Conservation (phyloP, 2,888 invertebrate species). For the Elegia similella region DNA sequence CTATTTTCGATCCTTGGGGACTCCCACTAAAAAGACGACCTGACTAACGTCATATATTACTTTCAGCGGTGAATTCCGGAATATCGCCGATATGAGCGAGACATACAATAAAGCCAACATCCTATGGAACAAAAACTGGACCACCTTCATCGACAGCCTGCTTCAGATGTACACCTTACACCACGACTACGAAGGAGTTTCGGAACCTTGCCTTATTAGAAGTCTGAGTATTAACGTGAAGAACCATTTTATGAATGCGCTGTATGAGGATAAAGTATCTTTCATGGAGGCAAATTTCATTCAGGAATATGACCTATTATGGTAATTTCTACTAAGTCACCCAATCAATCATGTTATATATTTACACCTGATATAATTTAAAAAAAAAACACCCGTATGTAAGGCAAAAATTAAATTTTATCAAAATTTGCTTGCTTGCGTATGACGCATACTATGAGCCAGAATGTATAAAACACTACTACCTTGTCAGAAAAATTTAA, state of each 20-base stretch:
- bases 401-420: too few relatives aligned
- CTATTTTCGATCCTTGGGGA: too few relatives aligned
- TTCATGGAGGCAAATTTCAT: slow-evolving; percentile 32
- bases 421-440: too few relatives aligned
- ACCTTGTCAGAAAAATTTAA: too few relatives aligned
- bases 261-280: slow-evolving; percentile 19
- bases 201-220: slow-evolving; percentile 79
- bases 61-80: slow-evolving; percentile 48
- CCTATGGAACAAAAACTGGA: slow-evolving; percentile 89
- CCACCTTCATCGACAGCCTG: slow-evolving; percentile 90
- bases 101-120: slow-evolving; percentile 53
- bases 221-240: slow-evolving; percentile 41
- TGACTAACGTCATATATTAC: too few relatives aligned
- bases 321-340: too few relatives aligned
- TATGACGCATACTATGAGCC: too few relatives aligned
- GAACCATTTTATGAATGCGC: slow-evolving; percentile 28
- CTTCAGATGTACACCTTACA: slow-evolving; percentile 88
- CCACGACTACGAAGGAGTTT: slow-evolving; percentile 79
- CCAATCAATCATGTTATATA: too few relatives aligned
- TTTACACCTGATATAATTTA: too few relatives aligned
- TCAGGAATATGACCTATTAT: slow-evolving; percentile 31
- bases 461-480: too few relatives aligned
- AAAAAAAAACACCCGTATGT: too few relatives aligned
- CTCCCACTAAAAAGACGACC: too few relatives aligned
- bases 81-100: slow-evolving; percentile 39